Base-by-base conservation (phyloP, 2,888 invertebrate species). In the Acleris cristana region DNA sequence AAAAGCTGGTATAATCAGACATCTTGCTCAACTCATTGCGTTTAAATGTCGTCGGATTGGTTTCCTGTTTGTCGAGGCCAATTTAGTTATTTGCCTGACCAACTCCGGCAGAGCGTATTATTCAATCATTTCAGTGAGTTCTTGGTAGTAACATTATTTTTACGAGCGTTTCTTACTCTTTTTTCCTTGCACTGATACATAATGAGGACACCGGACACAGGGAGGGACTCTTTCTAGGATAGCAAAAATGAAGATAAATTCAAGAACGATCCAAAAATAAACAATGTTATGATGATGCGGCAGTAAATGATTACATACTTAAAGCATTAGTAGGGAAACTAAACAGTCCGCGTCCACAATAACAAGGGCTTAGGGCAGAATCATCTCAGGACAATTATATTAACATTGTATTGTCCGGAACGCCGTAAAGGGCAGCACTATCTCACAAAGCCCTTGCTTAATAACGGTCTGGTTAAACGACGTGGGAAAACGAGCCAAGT, bases 351-450 rank as follows among this genome's bases (percentile, higher is more conserved):
- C 61, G 18, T 44, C 30, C 5, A 61, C 65, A 49, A 55, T 49
- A 55, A 49, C 59, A 56, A 54, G 40, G 54, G 60, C 53, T 57
- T 57, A 54, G 45, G 40, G 23, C 26, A 6, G 52, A 52, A 66
- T 66, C 52, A 45, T 23, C 52, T 44, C 10, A n/a, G 45, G 52
- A 62, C 66, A 62, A 66, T 66, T 62, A 60, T 65, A 57, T 66
- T 61, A 57, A 66, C 66, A 66, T 66, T 61, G 52, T 62, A 57
- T 62, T 66, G 61, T 57, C 61, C 61, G 18, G 56, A 58, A 30
- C 61, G 30, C 40, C 58, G 59, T 54, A 52, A 57, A 54, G 57
- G 61, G 52, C 51, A 40, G 55, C 49, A 65, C 49, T 60, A 40
- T 65, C 55, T 65, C 65, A 49, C 59, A 52, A 61, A 61, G 26